Percentiles rank a stretch among this genome's conserved stretches.
phyloP scores from a whole-genome alignment of 2,888 invertebrate genomes.

The Orgyia antiqua region DNA sequence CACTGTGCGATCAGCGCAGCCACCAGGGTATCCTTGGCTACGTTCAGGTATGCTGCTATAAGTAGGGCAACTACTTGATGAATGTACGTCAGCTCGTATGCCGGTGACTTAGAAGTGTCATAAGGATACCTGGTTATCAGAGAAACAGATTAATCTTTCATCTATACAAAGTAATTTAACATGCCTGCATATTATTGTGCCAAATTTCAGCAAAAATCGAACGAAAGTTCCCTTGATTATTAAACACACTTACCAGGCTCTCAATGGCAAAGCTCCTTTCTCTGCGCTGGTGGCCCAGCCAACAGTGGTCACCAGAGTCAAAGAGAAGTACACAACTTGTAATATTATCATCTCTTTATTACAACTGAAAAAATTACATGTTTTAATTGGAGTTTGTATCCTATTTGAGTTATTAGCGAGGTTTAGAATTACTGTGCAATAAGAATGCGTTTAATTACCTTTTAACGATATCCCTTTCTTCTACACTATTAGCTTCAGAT shows the following conservation, averaged over 20 bases:
- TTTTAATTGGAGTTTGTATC: too few relatives aligned
- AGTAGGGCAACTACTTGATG: slow-evolving; percentile 67
- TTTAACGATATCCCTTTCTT: slow-evolving; percentile 41
- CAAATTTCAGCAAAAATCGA: too few relatives aligned
- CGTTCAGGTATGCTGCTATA: slow-evolving; percentile 66
- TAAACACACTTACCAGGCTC: slow-evolving; percentile 59
- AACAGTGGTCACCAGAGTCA: slow-evolving; percentile 45
- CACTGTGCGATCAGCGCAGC: slow-evolving; percentile 66
- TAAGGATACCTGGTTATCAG: slow-evolving; percentile 69
- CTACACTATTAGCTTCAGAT: slow-evolving; percentile 24
- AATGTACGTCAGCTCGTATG: slow-evolving; percentile 57
- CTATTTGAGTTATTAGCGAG: too few relatives aligned
- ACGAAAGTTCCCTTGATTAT: too few relatives aligned
- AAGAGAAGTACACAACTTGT: slow-evolving; percentile 36
- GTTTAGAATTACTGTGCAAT: too few relatives aligned
- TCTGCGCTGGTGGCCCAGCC: slow-evolving; percentile 63
- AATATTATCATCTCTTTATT: slow-evolving; percentile 43
- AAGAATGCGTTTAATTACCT: too few relatives aligned
- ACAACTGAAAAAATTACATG: slow-evolving; percentile 44
- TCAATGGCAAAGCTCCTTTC: slow-evolving; percentile 48
- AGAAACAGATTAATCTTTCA: background rate
- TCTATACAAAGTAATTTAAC: background rate
- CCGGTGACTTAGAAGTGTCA: slow-evolving; percentile 49
- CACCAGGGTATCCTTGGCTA: slow-evolving; percentile 67
- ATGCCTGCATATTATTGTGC: too few relatives aligned